Base-by-base conservation (phyloP, 30 jellyfish, hydroid and myxozoan genomes). In the Catostylus mosaicus region DNA sequence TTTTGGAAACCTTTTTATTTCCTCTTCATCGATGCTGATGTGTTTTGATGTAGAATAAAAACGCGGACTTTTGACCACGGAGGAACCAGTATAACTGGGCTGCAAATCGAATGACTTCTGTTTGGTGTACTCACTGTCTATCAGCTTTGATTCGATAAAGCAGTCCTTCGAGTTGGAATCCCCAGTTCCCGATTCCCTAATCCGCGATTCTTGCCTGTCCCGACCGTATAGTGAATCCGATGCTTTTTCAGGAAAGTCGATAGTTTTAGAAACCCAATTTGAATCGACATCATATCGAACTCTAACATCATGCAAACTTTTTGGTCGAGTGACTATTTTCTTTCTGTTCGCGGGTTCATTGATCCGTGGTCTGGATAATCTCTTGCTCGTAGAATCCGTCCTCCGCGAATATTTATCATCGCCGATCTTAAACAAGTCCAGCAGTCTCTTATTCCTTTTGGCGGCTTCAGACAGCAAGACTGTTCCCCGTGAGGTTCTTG, bases 381-480 rank as follows among this genome's bases (percentile, higher is more conserved):
- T n/a, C 56, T 43, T n/a, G 38, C 71, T 24, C 12, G 40, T 16
- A 5, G 71, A 59, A 16, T 43, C 69, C 35, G 46, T 24, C 64
- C 61, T 29, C 10, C 51, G 47, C 11, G 67, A 27, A 38, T 35
- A 24, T 3, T 57, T 19, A 23, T 45, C 63, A 22, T 59, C 35
- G 23, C 76, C 50, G 9, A 54, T 5, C 4, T 61, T 65, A n/a
- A 54, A 46, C 29, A 34, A 24, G 2, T 56, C 75, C 11, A 82
- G 75, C 22, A 82, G 73, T 22, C 85, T 38, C 36, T 82, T 78
- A 46, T 82, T 82, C 40, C 80, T 56, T 52, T 61, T 68, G 34
- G 92, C 92, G 0, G 92, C 92, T 5, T 82, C 85, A 10, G 92
- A 82, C 65, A 82, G 56, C 36, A 80, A 48, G 35, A 67, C 77